These are phyloP conservation scores for Cacatua alba DNA, from an alignment of 2,113 vertebrate species.

Conservation along the genomic window DNA sequence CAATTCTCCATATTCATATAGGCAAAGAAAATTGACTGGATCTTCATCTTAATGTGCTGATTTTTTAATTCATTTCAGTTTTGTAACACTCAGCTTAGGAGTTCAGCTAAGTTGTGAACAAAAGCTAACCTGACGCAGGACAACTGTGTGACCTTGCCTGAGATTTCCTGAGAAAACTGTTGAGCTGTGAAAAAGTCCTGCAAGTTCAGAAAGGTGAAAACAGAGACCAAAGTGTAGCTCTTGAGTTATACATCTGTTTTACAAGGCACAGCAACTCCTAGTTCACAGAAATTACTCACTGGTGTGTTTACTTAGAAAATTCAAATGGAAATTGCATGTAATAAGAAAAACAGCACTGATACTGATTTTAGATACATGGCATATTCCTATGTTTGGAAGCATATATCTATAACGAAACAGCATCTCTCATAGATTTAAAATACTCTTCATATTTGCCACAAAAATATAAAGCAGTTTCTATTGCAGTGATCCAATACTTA, in stretches of 20 bases:
- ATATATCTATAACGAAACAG: accelerated
- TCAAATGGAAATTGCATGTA: not conserved
- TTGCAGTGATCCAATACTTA: not conserved
- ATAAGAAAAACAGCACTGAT: not conserved
- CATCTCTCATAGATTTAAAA: not conserved
- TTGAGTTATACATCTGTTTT: not conserved
- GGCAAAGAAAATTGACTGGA: not conserved
- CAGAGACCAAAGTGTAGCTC: not conserved
- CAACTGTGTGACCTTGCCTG: not conserved
- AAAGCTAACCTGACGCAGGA: not conserved
- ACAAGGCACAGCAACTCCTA: not conserved
- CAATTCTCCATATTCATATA: not conserved
- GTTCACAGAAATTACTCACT: not conserved
- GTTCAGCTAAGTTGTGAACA: not conserved
- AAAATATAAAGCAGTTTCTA: not conserved
- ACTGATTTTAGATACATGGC: not conserved
- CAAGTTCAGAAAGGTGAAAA: not conserved
- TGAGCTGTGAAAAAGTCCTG: not conserved
- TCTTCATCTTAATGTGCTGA: not conserved
- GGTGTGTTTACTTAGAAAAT: not conserved
- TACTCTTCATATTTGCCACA: not conserved
- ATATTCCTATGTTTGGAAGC: not conserved
- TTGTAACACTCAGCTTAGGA: not conserved
- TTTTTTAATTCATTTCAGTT: not conserved
- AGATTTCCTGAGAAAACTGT: not conserved